phyloP scores from a whole-genome alignment of 2,888 invertebrate genomes.

The Protonemura montana region DNA sequence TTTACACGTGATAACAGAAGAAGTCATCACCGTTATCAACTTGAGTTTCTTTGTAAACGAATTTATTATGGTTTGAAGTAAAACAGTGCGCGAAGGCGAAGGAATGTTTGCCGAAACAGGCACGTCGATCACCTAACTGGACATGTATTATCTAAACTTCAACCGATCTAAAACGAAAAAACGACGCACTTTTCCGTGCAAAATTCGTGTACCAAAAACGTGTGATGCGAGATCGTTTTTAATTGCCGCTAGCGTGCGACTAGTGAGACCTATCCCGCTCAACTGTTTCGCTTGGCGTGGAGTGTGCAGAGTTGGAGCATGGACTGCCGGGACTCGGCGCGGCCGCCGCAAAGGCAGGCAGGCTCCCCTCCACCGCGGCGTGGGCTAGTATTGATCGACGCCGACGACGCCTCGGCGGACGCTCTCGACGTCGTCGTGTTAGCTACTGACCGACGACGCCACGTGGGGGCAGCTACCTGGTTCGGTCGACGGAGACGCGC shows the following conservation, averaged over 20 bases:
- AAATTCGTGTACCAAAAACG: neutral
- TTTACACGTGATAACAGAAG: constrained; percentile 10
- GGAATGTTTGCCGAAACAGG: neutral
- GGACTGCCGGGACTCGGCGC: neutral
- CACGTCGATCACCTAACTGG: neutral
- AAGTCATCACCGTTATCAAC: constrained; percentile 13
- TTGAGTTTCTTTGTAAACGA: neutral
- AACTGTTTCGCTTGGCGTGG: neutral
- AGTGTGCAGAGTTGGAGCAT: neutral
- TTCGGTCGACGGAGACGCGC: neutral
- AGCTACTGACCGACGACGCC: neutral
- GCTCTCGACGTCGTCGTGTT: neutral
- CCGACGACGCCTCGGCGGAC: neutral
- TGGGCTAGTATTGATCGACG: neutral
- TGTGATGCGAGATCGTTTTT: neutral
- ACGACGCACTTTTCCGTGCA: neutral
- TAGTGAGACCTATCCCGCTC: neutral
- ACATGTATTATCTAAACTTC: too few species aligned
- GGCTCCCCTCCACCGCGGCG: neutral
- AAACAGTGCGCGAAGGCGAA: neutral
- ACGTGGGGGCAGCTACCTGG: neutral
- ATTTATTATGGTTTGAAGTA: neutral
- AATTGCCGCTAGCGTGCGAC: neutral
- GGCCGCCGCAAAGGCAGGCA: neutral
- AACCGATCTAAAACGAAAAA: neutral